Evolutionary conservation across 2,888 invertebrate genomes (phyloP).

Genomic region (Phaedon cochleariae): DNA sequence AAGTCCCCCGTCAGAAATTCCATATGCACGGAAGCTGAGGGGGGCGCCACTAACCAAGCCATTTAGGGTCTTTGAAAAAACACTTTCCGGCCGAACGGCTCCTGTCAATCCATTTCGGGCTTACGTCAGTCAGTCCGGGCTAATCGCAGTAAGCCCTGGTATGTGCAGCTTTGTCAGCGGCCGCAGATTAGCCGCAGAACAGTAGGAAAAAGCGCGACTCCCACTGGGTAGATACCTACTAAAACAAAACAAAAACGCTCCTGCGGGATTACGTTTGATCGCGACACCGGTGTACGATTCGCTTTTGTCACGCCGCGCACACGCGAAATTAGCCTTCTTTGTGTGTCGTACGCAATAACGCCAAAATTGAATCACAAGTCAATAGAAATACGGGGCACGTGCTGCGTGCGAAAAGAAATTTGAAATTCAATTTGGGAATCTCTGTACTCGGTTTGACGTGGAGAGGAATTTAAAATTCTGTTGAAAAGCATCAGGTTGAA

Average conservation of each 20-base stretch:
- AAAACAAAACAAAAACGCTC: slow-evolving; percentile 46
- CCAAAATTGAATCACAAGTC: slow-evolving; percentile 54
- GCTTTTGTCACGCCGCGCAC: slow-evolving; percentile 43
- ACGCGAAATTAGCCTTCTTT: slow-evolving; percentile 52
- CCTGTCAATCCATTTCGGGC: slow-evolving; percentile 51
- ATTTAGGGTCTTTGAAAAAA: slow-evolving; percentile 36
- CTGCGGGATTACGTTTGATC: slow-evolving; percentile 48
- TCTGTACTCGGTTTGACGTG: slow-evolving; percentile 19
- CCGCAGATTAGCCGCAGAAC: slow-evolving; percentile 46
- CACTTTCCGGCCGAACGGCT: slow-evolving; percentile 50
- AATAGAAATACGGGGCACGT: slow-evolving; percentile 50
- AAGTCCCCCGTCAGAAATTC: slow-evolving; percentile 17
- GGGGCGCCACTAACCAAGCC: slow-evolving; percentile 28
- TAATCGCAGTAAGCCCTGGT: slow-evolving; percentile 47
- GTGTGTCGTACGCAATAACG: slow-evolving; percentile 42
- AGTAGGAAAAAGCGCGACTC: slow-evolving; percentile 34
- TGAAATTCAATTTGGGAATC: slow-evolving; percentile 43
- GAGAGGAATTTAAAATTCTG: too few species aligned
- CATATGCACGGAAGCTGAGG: slow-evolving; percentile 12
- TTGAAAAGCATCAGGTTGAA: too few species aligned
- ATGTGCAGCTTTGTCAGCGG: slow-evolving; percentile 49
- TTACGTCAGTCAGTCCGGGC: slow-evolving; percentile 48
- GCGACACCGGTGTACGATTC: slow-evolving; percentile 38
- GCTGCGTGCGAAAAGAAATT: slow-evolving; percentile 34
- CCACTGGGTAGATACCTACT: slow-evolving; percentile 24